Percentiles rank a stretch among this genome's conserved stretches.
phyloP scores from a whole-genome alignment of 2,797 vertebrate species.

The Garrulus glandarius region DNA sequence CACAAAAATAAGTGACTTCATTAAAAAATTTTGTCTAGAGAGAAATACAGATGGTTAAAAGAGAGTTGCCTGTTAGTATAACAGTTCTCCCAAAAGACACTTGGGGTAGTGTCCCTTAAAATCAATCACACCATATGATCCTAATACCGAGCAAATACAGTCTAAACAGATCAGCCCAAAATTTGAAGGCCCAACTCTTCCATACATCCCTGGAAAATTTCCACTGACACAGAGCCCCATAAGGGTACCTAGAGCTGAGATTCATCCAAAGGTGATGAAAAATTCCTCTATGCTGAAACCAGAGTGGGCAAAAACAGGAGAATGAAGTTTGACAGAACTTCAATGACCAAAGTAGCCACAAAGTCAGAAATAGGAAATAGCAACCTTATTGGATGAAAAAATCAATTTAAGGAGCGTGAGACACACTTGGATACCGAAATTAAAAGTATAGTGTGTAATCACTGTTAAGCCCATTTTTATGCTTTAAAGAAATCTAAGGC shows the following conservation, averaged over 20 bases:
- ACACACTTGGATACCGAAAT: fast-evolving
- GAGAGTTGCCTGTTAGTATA: neutral
- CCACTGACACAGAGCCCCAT: neutral
- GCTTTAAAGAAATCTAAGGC: neutral
- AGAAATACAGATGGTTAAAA: neutral
- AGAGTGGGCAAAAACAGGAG: neutral
- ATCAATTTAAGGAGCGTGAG: neutral
- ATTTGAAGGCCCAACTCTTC: neutral
- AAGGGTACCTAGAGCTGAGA: neutral
- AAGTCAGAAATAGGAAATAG: neutral
- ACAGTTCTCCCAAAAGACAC: neutral
- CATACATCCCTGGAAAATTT: neutral
- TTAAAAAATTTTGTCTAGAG: neutral
- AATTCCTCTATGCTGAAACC: neutral
- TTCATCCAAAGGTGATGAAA: neutral
- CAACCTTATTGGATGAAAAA: neutral
- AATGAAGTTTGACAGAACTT: neutral
- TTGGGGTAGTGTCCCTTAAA: neutral
- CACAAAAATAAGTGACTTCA: neutral
- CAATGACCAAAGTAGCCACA: neutral
- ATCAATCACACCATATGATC: neutral
- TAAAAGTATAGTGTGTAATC: neutral
- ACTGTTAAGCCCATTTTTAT: neutral
- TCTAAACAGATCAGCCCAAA: neutral
- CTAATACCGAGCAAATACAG: neutral